phyloP scores from a whole-genome alignment of 2,113 vertebrate species.

The Sylvia atricapilla region DNA sequence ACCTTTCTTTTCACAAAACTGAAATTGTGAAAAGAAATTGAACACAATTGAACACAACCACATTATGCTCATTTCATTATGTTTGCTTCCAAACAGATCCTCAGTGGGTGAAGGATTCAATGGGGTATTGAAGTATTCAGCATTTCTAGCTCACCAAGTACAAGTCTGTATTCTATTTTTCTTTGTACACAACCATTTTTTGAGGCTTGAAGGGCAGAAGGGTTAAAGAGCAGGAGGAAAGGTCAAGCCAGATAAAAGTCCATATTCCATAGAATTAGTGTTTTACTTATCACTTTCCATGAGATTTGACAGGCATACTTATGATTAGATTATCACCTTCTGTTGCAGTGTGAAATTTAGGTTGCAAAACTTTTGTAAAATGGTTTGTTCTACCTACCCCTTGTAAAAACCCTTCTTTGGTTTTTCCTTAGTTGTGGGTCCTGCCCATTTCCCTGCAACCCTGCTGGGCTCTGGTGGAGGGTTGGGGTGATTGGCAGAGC shows the following conservation, averaged over 20 bases:
- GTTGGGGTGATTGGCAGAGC: no score
- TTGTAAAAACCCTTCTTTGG: no score
- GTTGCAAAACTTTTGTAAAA: no score
- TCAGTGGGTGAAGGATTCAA: neutral
- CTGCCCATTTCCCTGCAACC: no score
- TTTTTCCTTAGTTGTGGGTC: no score
- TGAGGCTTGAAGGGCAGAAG: slow-evolving; percentile 44
- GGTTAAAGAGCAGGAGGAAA: slow-evolving; percentile 49
- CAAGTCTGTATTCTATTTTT: neutral
- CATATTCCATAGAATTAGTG: slow-evolving; percentile 61
- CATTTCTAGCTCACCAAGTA: slow-evolving; percentile 14
- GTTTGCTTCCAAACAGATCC: neutral
- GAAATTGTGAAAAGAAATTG: no score
- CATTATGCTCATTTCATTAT: neutral
- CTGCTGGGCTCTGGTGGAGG: no score
- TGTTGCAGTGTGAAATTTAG: no score
- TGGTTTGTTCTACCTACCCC: no score
- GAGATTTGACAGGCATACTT: slow-evolving; percentile 32
- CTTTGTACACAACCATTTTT: neutral
- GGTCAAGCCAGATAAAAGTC: slow-evolving; percentile 55
- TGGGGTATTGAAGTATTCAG: neutral
- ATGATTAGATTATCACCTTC: slow-evolving; percentile 65
- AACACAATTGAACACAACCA: neutral
- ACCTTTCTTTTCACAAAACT: neutral
- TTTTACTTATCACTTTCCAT: slow-evolving; percentile 62